Conservation (phyloP, 2,888 invertebrate genomes). For the Orthonychiurus folsomi region DNA sequence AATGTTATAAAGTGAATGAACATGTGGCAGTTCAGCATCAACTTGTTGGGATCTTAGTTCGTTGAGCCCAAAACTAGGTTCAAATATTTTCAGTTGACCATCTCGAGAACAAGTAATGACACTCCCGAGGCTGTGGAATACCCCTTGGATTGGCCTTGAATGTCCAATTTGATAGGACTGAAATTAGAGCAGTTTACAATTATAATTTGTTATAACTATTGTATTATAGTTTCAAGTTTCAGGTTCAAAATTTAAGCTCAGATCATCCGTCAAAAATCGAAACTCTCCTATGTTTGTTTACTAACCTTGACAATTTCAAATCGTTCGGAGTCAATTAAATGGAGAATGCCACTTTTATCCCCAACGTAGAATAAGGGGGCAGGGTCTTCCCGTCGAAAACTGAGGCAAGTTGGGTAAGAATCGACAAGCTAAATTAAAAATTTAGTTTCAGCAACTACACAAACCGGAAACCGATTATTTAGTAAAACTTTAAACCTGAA, state of each 20-base stretch:
- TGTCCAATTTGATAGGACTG: slow-evolving; percentile 26
- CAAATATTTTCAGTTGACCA: slow-evolving; percentile 29
- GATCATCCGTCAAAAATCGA: not conserved
- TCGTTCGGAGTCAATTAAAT: slow-evolving; percentile 26
- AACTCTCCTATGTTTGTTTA: not conserved
- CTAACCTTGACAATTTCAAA: slow-evolving; percentile 25
- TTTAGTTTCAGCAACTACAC: not conserved
- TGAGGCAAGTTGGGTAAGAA: slow-evolving; percentile 36
- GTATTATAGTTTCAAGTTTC: not conserved
- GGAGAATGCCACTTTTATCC: slow-evolving; percentile 28
- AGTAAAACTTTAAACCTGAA: no score
- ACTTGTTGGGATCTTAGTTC: slow-evolving; percentile 16
- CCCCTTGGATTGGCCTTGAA: slow-evolving; percentile 31
- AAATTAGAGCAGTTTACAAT: not conserved
- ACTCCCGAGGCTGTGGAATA: slow-evolving; percentile 32
- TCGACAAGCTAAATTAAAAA: not conserved
- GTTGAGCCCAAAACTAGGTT: slow-evolving; percentile 24
- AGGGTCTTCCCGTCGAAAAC: slow-evolving; percentile 30
- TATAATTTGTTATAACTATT: not conserved
- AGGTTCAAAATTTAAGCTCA: no score
- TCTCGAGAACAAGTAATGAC: slow-evolving; percentile 32
- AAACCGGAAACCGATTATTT: no score
- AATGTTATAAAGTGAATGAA: slow-evolving; percentile 32
- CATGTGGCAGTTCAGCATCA: slow-evolving; percentile 26
- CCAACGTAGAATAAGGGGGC: slow-evolving; percentile 35